These are phyloP conservation scores for Muscicapa adusta DNA, from an alignment of 2,113 vertebrate species.

Conservation along the genomic window DNA sequence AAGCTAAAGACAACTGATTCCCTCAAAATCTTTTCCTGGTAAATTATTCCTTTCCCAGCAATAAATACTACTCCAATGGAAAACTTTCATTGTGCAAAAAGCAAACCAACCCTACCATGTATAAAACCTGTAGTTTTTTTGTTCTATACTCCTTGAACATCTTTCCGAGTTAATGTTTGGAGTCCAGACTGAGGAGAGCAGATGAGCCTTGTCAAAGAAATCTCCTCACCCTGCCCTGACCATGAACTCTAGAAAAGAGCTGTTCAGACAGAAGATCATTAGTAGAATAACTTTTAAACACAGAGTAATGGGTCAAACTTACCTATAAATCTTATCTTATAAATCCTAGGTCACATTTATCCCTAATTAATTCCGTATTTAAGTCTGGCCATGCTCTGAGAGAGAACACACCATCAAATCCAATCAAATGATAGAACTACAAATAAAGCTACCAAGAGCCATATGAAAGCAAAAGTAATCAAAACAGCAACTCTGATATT, in stretches of 20 bases:
- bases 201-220: not conserved
- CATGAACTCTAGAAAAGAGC: not conserved
- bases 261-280: not conserved
- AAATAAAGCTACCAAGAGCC: not conserved
- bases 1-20: not conserved
- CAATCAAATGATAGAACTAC: not conserved
- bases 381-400: not conserved
- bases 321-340: not conserved
- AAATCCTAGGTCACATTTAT: not conserved
- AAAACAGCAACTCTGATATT: not conserved
- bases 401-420: not conserved
- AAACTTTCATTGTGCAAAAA: not conserved
- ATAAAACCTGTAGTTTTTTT: not conserved
- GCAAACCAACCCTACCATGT: not conserved
- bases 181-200: not conserved
- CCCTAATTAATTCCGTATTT: not conserved
- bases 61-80: not conserved
- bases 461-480: constrained; percentile 19
- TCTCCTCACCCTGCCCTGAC: not conserved
- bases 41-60: not conserved
- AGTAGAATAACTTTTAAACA: not conserved
- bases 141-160: not conserved
- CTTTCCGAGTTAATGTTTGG: not conserved
- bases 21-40: not conserved
- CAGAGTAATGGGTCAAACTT: not conserved